phyloP scores from a whole-genome alignment of 2,113 vertebrate genomes.

The Tympanuchus pallidicinctus region DNA sequence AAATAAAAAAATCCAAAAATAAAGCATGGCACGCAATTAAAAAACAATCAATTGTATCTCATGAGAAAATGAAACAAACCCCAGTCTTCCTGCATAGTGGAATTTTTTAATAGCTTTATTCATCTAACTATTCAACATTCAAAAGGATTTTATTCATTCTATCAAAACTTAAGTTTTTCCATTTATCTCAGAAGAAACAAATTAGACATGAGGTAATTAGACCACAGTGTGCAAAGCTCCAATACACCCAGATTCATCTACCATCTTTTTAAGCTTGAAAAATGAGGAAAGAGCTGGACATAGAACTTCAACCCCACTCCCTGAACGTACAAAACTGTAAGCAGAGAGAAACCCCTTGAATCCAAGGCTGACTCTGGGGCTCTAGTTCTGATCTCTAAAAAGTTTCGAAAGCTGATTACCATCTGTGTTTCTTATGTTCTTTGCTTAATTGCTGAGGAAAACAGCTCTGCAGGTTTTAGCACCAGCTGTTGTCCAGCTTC shows the following conservation, averaged over 20 bases:
- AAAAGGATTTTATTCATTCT: neutral
- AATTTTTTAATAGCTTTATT: neutral
- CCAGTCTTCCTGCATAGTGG: neutral
- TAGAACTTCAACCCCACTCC: neutral
- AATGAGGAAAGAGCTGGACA: neutral
- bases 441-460: neutral
- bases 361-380: neutral
- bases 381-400: neutral
- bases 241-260: neutral
- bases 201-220: neutral
- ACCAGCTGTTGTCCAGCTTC: rapidly evolving
- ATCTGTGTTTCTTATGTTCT: rapidly evolving
- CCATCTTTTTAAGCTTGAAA: neutral
- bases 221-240: neutral
- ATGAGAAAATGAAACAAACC: neutral
- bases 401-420: neutral
- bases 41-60: neutral
- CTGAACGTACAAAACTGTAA: neutral
- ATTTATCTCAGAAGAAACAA: neutral
- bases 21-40: neutral
- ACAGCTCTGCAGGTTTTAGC: neutral
- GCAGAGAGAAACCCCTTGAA: neutral
- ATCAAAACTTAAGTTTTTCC: neutral
- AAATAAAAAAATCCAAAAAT: neutral
- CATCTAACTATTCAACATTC: neutral